phyloP scores from a whole-genome alignment of 2,113 vertebrate genomes.

The Ciconia maguari region DNA sequence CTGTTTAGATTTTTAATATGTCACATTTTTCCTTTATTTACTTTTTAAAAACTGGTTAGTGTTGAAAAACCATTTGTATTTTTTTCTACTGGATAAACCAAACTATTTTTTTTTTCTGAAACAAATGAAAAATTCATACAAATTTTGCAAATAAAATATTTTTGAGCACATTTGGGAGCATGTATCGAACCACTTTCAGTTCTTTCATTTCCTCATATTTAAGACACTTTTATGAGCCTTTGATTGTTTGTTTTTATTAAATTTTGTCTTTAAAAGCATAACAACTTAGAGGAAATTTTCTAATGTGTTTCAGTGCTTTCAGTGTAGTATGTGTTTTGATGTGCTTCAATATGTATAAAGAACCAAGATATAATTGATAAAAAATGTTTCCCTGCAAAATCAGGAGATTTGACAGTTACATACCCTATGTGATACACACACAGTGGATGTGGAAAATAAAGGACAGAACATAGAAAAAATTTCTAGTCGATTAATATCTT shows the following conservation, averaged over 20 bases:
- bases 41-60: not conserved
- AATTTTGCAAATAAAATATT: not conserved
- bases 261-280: not conserved
- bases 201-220: not conserved
- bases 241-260: not conserved
- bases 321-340: not conserved
- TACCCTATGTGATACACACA: not conserved
- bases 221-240: not conserved
- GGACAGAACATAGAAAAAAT: not conserved
- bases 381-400: not conserved
- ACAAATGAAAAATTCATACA: not conserved
- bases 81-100: not conserved
- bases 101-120: not conserved
- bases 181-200: not conserved
- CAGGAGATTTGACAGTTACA: not conserved
- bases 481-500: not conserved
- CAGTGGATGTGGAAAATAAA: not conserved
- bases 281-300: slow-evolving; percentile 47
- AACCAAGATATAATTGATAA: not conserved
- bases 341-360: not conserved
- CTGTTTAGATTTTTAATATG: not conserved
- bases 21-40: not conserved
- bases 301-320: slow-evolving; percentile 13
- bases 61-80: not conserved
- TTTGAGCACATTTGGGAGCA: not conserved